Evolutionary conservation across 2,113 vertebrate species (phyloP).

Genomic region (Centrocercus urophasianus): DNA sequence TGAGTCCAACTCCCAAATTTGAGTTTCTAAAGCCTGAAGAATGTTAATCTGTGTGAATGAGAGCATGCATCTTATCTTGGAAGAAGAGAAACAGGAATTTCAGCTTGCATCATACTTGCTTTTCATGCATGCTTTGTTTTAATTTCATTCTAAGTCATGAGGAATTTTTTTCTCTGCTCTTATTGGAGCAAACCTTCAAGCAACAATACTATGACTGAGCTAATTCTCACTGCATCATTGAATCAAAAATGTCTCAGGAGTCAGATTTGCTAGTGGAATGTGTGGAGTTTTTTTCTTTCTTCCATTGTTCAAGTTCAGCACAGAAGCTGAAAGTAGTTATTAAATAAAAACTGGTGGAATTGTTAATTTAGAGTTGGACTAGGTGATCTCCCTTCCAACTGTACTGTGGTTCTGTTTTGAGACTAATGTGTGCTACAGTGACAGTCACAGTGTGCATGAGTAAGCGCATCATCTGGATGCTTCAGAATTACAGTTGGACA

Average conservation of each 20-base stretch:
- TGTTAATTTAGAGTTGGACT: background rate
- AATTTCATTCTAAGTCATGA: background rate
- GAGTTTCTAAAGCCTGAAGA: background rate
- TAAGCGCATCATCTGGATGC: background rate
- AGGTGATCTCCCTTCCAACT: background rate
- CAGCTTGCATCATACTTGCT: background rate
- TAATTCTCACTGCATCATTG: background rate
- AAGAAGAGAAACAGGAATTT: background rate
- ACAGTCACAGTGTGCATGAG: background rate
- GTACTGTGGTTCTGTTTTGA: background rate
- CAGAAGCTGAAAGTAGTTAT: background rate
- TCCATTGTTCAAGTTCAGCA: background rate
- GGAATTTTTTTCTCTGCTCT: background rate
- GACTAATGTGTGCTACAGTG: background rate
- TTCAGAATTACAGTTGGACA: background rate
- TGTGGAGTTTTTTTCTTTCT: background rate
- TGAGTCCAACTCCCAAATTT: background rate
- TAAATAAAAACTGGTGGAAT: background rate
- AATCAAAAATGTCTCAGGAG: background rate
- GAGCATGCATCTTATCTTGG: background rate
- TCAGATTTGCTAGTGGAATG: slow-evolving; percentile 6
- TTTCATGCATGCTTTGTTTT: too few species aligned
- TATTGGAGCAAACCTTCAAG: background rate
- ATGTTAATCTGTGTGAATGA: background rate
- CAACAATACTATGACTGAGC: background rate